phyloP scores from a whole-genome alignment of 2,797 vertebrate species.

The Acanthopagrus latus region DNA sequence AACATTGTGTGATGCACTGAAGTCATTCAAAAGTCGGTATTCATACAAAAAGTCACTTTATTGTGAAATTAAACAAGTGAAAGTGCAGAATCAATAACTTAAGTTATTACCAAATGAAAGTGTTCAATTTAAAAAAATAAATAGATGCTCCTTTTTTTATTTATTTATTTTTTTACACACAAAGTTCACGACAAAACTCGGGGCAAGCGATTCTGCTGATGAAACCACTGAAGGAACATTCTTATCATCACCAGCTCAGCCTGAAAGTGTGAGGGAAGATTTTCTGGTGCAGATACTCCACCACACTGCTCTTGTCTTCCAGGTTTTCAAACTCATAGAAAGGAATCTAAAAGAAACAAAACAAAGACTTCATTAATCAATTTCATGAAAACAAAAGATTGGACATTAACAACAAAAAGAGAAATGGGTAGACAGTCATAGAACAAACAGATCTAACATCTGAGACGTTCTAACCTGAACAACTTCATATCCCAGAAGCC shows the following conservation, averaged over 20 bases:
- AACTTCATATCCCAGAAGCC: constrained; percentile 91
- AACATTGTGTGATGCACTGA: constrained; percentile 20
- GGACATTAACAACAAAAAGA: not conserved
- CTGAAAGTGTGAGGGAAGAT: constrained; percentile 88
- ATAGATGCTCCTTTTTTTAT: constrained; percentile 19
- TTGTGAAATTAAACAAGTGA: constrained; percentile 40
- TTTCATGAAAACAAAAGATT: not conserved
- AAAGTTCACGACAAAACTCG: not conserved
- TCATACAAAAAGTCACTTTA: constrained; percentile 61
- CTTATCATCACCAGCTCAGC: constrained; percentile 81
- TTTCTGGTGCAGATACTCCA: constrained; percentile 93
- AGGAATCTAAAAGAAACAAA: constrained; percentile 86
- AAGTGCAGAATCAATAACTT: constrained; percentile 35
- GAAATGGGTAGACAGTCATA: not conserved
- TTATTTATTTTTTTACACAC: not conserved
- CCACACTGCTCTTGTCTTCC: constrained; percentile 69
- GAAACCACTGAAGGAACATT: not conserved
- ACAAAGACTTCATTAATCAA: not conserved
- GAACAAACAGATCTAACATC: not conserved
- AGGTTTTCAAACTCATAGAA: constrained; percentile 90
- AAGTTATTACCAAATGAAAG: too few relatives aligned
- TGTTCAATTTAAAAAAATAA: constrained; percentile 36
- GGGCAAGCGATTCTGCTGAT: too few relatives aligned
- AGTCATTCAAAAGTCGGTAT: constrained; percentile 6
- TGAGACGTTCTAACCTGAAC: constrained; percentile 87